Base-by-base conservation (phyloP, 2,888 invertebrate species). In the Hipparchia semele region DNA sequence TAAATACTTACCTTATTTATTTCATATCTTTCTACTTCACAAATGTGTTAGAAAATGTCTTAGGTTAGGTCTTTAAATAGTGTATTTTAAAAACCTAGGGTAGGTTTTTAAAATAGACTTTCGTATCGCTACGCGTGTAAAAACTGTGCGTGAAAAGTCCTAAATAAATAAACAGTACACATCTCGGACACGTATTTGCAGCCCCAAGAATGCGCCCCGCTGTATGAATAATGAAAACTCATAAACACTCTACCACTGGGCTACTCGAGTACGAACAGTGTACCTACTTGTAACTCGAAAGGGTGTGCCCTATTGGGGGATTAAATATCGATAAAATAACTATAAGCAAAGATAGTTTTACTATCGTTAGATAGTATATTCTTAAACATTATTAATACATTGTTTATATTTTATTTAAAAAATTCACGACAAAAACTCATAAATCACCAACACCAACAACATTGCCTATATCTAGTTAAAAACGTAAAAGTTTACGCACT, bases 211-310 rank as follows among this genome's bases (percentile, higher is more conserved):
- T 72, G 75, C 76, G 76, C 75, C 81, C 82, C 82, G 77, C 70
- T 71, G 73, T 75, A 86, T 87, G 84, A 87, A 87, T 87, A 86
- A 86, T 81, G 80, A 86, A 87, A 87, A 83, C 84, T 82, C 87
- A 87, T 87, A 83, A 87, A 87, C 87, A 87, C 87, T 87, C 83
- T 78, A 80, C 75, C 73, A 58, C 39, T 39, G 39, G 39, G 2
- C 39, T 39, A 46, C 62, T 74, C 66, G 65, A 76, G 68, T 49
- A 59, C 23, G 58, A 67, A 46, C 23, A 56, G 75, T 72, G 67
- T 70, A 69, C 23, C 23, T 23, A 23, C 39, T 39, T 39, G 39
- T 39, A 39, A 73, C 74, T 66, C 51, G 68, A 61, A 72, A 13
- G 56, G 72, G 39, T 66, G 73, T 9, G 51, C 45, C 13, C 10